Base-by-base conservation (phyloP, 2,797 vertebrate species). In the Allobates femoralis region DNA sequence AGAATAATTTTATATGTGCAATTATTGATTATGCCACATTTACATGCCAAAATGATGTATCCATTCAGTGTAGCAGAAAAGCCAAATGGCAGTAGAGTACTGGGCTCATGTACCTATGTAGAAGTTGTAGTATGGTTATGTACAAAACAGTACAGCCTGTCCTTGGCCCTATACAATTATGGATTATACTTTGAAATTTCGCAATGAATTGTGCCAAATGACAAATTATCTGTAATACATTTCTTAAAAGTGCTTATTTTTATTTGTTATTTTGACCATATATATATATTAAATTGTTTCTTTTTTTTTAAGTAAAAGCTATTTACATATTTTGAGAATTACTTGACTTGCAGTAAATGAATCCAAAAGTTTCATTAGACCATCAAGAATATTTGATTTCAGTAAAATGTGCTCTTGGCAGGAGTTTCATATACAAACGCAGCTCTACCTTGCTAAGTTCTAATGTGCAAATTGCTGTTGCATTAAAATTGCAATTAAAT, bases 341-440 rank as follows among this genome's bases (percentile, higher is more conserved):
- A 58, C 67, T 78, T 76, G 6, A 53, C 66, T 53, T 66, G 16
- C 51, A 56, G 81, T 60, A 81, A 81, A 73, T 75, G 56, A 81
- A 67, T 81, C 69, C 79, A 75, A 86, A 74, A 58, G 58, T 37
- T 79, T 16, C 53, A 83, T 83, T 87, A 60, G 51, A 79, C n/a
- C 46, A 73, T 73, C 55, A 79, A 79, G 41, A 26, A 74, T 64
- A 87, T 78, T 87, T 78, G 5, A 69, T 87, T 83, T 84, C 66
- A 84, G 67, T 79, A 84, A 84, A 87, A 84, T 34, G 66, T 62
- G 53, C 71, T 51, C 64, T 84, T 87, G 75, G 81, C 81, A 83
- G 86, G 81, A 83, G 81, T 83, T 87, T 80, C 64, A 53, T 80
- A 84, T 83, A 83, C 81, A 83, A 87, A 83, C 62, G n/a, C 37